Percentiles rank a stretch among this genome's conserved stretches.
These are phyloP conservation scores for Nymphalis polychloros DNA, from an alignment of 2,888 invertebrate genomes.

Conservation along the genomic window DNA sequence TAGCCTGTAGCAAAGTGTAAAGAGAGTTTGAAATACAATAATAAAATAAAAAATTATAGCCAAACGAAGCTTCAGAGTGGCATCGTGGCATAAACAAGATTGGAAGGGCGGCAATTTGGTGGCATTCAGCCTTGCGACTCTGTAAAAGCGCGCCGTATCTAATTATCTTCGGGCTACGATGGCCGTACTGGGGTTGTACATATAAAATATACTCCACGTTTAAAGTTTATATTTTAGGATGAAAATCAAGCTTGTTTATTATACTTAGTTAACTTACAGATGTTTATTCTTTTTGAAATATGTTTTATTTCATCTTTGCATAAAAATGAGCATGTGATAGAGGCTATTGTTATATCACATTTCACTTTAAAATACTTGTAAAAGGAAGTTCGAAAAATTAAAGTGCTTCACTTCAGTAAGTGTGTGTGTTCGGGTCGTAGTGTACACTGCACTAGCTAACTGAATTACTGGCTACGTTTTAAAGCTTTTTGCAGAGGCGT, in stretches of 20 bases:
- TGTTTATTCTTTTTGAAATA: neutral
- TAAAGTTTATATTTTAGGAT: conserved; percentile 17
- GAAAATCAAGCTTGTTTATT: conserved; percentile 16
- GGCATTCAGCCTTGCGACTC: conserved; percentile 74
- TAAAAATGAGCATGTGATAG: too few species aligned
- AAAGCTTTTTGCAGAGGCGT: conserved; percentile 72
- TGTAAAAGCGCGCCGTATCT: conserved; percentile 81
- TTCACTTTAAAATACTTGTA: neutral
- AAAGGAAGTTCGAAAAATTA: conserved; percentile 20
- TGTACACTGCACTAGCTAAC: conserved; percentile 56
- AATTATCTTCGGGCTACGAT: conserved; percentile 74
- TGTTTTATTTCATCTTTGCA: neutral
- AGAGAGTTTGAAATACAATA: conserved; percentile 19
- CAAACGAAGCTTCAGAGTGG: conserved; percentile 61
- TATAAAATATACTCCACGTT: conserved; percentile 51
- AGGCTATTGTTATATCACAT: too few species aligned
- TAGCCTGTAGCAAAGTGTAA: conserved; percentile 11
- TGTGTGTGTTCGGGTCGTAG: conserved; percentile 50
- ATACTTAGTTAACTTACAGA: neutral
- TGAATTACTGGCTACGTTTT: conserved; percentile 73
- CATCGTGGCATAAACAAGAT: conserved; percentile 72
- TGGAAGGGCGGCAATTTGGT: conserved; percentile 79
- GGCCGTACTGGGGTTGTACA: conserved; percentile 54
- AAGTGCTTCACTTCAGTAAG: conserved; percentile 27
- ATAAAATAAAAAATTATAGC: conserved; percentile 51